Percentiles rank a stretch among this genome's conserved stretches.
These are phyloP conservation scores for Pentamera pediparva DNA, from an alignment of 53 echinoderm and acorn worm species.

Conservation along the genomic window DNA sequence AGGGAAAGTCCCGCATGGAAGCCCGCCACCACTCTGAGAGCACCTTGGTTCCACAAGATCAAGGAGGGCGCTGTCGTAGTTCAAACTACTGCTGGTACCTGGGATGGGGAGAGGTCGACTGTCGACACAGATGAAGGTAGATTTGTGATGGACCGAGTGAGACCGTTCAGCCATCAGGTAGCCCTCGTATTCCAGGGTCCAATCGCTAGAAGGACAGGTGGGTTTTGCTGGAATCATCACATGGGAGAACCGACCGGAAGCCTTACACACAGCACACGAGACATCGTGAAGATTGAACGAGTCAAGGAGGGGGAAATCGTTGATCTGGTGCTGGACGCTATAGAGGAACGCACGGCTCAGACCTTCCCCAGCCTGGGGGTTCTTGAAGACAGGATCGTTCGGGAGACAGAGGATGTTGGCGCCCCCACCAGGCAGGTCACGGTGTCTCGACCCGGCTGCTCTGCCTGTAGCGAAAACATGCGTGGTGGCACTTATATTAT, in stretches of 20 bases:
- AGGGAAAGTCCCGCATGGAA: background rate
- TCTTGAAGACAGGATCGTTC: background rate
- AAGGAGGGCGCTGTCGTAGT: background rate
- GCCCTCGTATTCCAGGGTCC: conserved; percentile 17
- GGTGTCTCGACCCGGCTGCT: conserved; percentile 16
- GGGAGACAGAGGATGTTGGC: conserved; percentile 12
- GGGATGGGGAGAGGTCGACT: background rate
- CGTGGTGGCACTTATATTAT: too few species aligned
- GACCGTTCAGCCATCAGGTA: conserved; percentile 21
- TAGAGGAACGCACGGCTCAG: background rate
- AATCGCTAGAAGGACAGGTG: conserved; percentile 1
- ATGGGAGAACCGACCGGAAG: background rate
- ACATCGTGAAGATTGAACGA: background rate
- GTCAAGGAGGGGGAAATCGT: background rate
- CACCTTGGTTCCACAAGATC: background rate
- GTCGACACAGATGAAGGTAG: conserved; percentile 5
- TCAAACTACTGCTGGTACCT: background rate
- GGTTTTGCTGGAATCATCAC: conserved; percentile 12
- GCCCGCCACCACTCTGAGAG: conserved; percentile 4
- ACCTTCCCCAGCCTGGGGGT: background rate
- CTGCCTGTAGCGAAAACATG: background rate
- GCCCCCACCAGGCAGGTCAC: conserved; percentile 4
- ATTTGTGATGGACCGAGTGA: background rate
- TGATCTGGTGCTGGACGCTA: conserved; percentile 2
- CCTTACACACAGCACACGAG: conserved; percentile 13